Base-by-base conservation (phyloP, 92 coral and sea anemone genomes). In the Isaurus tuberculatus region DNA sequence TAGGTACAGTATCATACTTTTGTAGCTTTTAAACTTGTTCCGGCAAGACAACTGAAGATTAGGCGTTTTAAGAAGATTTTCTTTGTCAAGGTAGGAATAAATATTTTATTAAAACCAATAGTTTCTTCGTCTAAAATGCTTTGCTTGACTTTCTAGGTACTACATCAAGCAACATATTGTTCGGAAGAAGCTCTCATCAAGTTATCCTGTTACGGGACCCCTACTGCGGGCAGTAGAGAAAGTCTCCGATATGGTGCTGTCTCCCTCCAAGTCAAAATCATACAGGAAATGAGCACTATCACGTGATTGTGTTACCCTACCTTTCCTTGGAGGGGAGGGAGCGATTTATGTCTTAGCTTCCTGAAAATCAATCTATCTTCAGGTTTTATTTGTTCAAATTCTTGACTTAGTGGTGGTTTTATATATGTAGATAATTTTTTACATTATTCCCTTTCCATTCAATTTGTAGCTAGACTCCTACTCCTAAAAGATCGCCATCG, bases 201-300 rank as follows among this genome's bases (percentile, higher is more conserved):
- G 81, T 34, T 93, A 88, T 30, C 98, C 98, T 6, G 88, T 95
- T n/a, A 90, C 98, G 3, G 84, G 89, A 28, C 93, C 98, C 32
- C 92, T 89, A 37, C 80, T 93, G 53, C 83, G 74, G 87, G 89
- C 90, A 14, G 84, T 95, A 68, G 94, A 93, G 48, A 85, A 73
- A 71, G 98, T 95, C 32, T 86, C 90, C 14, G 66, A 81, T 22
- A 64, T 75, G 34, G 94, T 93, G 63, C 75, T 92, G 33, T 68
- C 68, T 0, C 84, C 79, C 29, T 36, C 82, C 82, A 84, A 85
- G 34, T 15, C 88, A 4, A 87, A 87, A 27, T 49, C 77, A 7
- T 51, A 82, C 29, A 63, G 51, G 55, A 90, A 91, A 82, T 90
- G 34, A 63, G 5, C 25, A n/a, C 11, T 19, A n/a, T 55, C 28